phyloP scores from a whole-genome alignment of 53 echinoderm and acorn worm genomes.

The Echinarachnius parma region DNA sequence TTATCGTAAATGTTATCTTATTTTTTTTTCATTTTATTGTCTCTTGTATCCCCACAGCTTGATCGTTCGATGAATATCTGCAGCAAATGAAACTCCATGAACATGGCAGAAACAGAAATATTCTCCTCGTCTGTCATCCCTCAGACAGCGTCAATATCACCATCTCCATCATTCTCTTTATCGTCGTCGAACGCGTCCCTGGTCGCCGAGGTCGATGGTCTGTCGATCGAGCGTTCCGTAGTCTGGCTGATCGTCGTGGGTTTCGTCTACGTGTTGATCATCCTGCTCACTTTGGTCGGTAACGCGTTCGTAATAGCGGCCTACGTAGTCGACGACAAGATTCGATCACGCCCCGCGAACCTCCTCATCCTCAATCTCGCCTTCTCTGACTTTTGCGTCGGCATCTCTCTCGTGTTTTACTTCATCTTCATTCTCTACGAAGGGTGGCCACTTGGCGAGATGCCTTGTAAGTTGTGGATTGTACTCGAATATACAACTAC shows the following conservation, averaged over 20 bases:
- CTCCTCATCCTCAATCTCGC: conserved; percentile 58
- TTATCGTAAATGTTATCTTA: too few relatives aligned
- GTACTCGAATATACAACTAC: conserved; percentile 57
- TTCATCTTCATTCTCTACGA: conserved; percentile 51
- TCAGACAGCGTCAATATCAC: too few relatives aligned
- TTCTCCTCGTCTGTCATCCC: too few relatives aligned
- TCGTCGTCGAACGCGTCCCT: conserved; percentile 1
- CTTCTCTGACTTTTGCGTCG: conserved; percentile 57
- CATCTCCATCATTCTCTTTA: too few relatives aligned
- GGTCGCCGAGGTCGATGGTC: background rate
- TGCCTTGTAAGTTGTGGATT: conserved; percentile 59
- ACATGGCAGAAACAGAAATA: too few relatives aligned
- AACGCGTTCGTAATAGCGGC: conserved; percentile 58
- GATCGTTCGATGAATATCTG: too few relatives aligned
- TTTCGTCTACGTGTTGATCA: conserved; percentile 23
- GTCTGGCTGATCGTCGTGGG: conserved; percentile 27
- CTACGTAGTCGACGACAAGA: conserved; percentile 41
- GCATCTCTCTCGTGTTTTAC: conserved; percentile 57
- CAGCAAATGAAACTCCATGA: too few relatives aligned
- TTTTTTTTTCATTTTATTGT: too few relatives aligned
- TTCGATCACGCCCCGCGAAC: conserved; percentile 51
- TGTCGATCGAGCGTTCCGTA: too few relatives aligned
- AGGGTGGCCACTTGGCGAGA: conserved; percentile 48
- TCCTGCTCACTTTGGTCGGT: conserved; percentile 53
- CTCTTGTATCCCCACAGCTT: too few relatives aligned